Base-by-base conservation (phyloP, 2,113 vertebrate species). In the Cervus canadensis region DNA sequence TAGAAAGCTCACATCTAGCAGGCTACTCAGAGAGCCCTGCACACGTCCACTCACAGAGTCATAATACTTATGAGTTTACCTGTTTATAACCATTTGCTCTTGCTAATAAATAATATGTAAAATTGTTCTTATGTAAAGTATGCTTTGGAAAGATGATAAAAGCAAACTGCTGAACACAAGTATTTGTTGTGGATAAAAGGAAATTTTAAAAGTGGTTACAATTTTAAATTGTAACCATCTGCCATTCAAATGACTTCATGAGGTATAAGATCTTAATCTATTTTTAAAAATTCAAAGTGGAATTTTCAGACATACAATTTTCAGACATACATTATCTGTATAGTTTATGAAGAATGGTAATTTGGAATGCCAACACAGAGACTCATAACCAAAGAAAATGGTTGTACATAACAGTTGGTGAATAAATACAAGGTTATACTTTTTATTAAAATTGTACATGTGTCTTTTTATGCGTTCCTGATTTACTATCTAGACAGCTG, bases 401-500 rank as follows among this genome's bases (percentile, higher is more conserved):
- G 52, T 3, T 94, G 13, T 78, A 56, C 2, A 25, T 71, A 67
- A 94, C 26, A 85, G 7, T 23, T 67, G 60, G 23, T 94, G 19
- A 74, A 87, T 83, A 95, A 89, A 81, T 93, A 48, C 52, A 87
- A 97, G 89, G n/a, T 87, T 86, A 52, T 30, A 28, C 36, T 43
- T 83, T 89, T 97, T 56, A 93, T 54, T 92, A 92, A 64, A 87
- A 26, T n/a, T 96, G 23, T 56, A 21, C 7, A 33, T 95, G 3
- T 28, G 23, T 92, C 89, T 89, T 91, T 86, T 79, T 90, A 26
- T 83, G 25, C 2, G 64, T 92, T 59, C 40, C 64, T 59, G 59
- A 95, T 59, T 62, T 81, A 50, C 2, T 17, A 56, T 67, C 52
- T 76, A 92, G 48, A 15, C 30, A 52, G 76, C 36, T 84, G 15